These are phyloP conservation scores for Aplodontia rufa DNA, from an alignment of 2,113 vertebrate genomes.

Conservation along the genomic window DNA sequence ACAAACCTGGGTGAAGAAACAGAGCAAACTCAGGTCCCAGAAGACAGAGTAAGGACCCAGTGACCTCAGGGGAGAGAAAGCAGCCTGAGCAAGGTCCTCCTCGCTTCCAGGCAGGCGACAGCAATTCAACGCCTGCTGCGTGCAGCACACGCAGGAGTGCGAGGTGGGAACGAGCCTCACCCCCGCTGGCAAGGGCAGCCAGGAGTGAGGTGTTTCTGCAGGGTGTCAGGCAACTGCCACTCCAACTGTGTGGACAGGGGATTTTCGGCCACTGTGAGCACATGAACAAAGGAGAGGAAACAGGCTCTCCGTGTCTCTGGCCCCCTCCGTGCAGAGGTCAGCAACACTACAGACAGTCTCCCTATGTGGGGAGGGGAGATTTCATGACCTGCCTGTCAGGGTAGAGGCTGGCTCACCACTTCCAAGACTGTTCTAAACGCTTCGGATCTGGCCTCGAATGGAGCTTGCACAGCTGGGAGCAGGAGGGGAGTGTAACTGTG, in stretches of 20 bases:
- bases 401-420: fast-evolving
- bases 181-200: fast-evolving
- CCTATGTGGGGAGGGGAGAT: not conserved
- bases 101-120: fast-evolving
- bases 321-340: fast-evolving
- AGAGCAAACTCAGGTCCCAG: not conserved
- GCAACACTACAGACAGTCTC: not conserved
- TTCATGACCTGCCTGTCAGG: not conserved
- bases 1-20: constrained; percentile 86
- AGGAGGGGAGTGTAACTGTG: fast-evolving
- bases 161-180: no score
- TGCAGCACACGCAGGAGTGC: fast-evolving
- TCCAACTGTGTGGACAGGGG: fast-evolving
- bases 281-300: not conserved
- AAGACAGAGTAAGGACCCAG: fast-evolving
- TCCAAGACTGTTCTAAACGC: not conserved
- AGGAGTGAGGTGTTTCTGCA: not conserved
- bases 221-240: fast-evolving
- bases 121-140: fast-evolving
- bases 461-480: fast-evolving
- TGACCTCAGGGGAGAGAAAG: fast-evolving
- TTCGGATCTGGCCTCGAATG: not conserved
- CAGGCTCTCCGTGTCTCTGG: not conserved
- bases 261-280: fast-evolving
- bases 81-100: fast-evolving